Conservation (phyloP, 1,140 invertebrate species). For the Monochamus saltuarius region DNA sequence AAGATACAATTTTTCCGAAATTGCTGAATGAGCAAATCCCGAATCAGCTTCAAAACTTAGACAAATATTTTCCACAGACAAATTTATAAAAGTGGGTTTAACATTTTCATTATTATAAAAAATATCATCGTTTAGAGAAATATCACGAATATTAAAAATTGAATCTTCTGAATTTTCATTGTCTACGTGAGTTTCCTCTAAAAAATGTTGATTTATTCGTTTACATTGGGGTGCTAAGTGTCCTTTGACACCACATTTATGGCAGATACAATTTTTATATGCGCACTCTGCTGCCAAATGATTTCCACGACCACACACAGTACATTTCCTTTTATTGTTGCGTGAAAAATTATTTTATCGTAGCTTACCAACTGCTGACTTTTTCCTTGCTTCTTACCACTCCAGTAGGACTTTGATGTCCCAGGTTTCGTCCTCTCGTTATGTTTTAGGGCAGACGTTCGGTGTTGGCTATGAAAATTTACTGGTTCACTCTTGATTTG, state of each 20-base stretch:
- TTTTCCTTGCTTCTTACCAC: not conserved
- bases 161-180: not conserved
- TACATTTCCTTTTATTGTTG: not conserved
- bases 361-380: not conserved
- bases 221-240: slow-evolving; percentile 14
- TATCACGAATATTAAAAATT: too few relatives aligned
- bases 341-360: too few relatives aligned
- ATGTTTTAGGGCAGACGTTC: not conserved
- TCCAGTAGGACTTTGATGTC: not conserved
- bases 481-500: not conserved
- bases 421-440: not conserved
- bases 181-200: slow-evolving; percentile 1
- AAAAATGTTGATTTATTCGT: slow-evolving; percentile 3
- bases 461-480: not conserved
- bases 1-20: slow-evolving; percentile 26
- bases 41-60: slow-evolving; percentile 23
- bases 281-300: not conserved
- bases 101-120: slow-evolving; percentile 9
- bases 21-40: slow-evolving; percentile 20
- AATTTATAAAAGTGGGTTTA: slow-evolving; percentile 22
- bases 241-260: slow-evolving; percentile 18
- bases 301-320: slow-evolving; percentile 7
- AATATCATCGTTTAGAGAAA: not conserved
- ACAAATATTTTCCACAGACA: slow-evolving; percentile 18
- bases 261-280: slow-evolving; percentile 12